Percentiles rank a stretch among this genome's conserved stretches.
Conservation (phyloP, 2,113 vertebrate species). For the Aspiorhynchus laticeps region DNA sequence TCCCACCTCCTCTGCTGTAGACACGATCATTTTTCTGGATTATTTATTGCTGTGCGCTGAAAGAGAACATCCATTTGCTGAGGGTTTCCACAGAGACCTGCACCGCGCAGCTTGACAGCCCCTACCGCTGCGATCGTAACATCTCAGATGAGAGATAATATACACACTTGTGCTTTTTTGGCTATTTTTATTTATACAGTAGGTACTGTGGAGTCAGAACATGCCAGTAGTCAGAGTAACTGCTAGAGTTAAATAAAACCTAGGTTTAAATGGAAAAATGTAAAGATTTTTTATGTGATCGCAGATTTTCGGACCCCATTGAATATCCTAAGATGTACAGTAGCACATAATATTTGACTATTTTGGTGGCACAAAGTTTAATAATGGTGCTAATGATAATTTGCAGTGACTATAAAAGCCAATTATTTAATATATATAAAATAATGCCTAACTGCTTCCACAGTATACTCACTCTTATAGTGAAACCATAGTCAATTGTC, state of each 20-base stretch:
- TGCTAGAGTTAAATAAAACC: not conserved
- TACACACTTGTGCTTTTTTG: not conserved
- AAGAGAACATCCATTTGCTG: not conserved
- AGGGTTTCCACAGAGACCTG: not conserved
- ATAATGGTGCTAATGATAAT: not conserved
- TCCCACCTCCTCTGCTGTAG: not conserved
- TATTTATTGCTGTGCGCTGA: constrained; percentile 17
- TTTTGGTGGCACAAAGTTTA: not conserved
- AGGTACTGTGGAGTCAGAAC: not conserved
- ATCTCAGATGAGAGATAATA: constrained; percentile 16
- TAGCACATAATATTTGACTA: not conserved
- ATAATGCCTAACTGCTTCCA: not conserved
- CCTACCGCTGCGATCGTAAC: not conserved
- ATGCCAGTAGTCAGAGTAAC: not conserved
- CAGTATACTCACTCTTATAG: not conserved
- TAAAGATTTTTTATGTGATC: not conserved
- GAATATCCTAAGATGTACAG: not conserved
- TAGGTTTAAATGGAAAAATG: not conserved
- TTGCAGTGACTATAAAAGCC: not conserved
- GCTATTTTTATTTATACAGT: constrained; percentile 11
- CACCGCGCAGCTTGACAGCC: not conserved
- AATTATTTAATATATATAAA: not conserved
- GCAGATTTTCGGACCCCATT: not conserved
- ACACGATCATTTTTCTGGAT: not conserved
- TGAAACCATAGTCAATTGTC: not conserved